A percentile compares a stretch with the other conserved stretches of the same genome.
phyloP scores from a whole-genome alignment of 2,888 invertebrate species.

The Drosophila demipolita region DNA sequence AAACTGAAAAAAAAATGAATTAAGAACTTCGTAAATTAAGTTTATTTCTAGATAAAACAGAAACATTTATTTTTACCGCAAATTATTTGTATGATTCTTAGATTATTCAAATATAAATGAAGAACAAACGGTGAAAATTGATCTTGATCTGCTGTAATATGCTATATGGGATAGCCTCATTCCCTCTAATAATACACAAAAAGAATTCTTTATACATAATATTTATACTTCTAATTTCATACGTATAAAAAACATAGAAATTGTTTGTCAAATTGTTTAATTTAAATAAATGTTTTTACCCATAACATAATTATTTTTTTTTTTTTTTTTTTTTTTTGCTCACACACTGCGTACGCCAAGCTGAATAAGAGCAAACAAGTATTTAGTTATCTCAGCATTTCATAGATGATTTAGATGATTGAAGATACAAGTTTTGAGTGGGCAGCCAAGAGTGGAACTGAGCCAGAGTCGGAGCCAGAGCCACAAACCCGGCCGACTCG shows the following conservation, averaged over 20 bases:
- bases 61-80: background rate
- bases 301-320: background rate
- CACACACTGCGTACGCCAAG: slow-evolving; percentile 19
- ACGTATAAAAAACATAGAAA: background rate
- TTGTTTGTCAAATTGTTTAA: background rate
- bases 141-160: background rate
- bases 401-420: slow-evolving; percentile 69
- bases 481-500: background rate
- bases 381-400: slow-evolving; percentile 66
- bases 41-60: background rate
- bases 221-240: too few species aligned
- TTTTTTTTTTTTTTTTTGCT: slow-evolving; percentile 18
- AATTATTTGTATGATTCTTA: background rate
- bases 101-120: background rate
- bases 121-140: background rate
- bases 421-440: slow-evolving; percentile 52
- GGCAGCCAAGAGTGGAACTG: slow-evolving; percentile 41
- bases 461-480: background rate
- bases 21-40: background rate
- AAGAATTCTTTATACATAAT: too few species aligned
- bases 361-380: slow-evolving; percentile 33
- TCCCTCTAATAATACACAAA: too few species aligned
- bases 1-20: background rate
- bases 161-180: too few species aligned
- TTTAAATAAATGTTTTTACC: background rate